Conservation (phyloP, 2,113 vertebrate species). For the Alosa alosa region DNA sequence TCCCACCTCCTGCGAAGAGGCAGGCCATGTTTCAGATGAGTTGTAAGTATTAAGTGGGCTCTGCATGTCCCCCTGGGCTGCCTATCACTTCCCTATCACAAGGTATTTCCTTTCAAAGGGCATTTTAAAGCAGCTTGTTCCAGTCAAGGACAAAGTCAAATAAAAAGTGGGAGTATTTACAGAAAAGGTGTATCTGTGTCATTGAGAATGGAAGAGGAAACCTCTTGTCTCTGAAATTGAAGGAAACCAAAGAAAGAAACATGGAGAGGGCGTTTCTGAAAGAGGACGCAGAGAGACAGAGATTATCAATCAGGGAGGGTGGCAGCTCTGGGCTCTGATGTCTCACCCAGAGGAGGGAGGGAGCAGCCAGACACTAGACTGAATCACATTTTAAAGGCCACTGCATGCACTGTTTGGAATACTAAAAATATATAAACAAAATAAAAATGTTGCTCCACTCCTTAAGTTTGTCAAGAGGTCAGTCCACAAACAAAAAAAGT, state of each 20-base stretch:
- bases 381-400: not conserved
- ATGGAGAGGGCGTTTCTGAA: not conserved
- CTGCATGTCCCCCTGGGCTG: not conserved
- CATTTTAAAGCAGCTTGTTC: not conserved
- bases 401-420: not conserved
- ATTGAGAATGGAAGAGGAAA: not conserved
- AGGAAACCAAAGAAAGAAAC: not conserved
- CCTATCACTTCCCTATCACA: not conserved
- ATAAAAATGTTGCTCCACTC: not conserved
- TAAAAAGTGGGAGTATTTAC: not conserved
- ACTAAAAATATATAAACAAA: not conserved
- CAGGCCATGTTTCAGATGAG: not conserved
- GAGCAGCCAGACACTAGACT: not conserved
- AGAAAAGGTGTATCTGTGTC: not conserved
- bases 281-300: not conserved
- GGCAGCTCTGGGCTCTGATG: not conserved
- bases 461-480: not conserved
- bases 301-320: not conserved
- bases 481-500: not conserved
- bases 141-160: constrained; percentile 1
- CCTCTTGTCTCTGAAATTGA: not conserved
- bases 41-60: constrained; percentile 7
- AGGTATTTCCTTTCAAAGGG: constrained; percentile 12
- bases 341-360: not conserved
- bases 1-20: constrained; percentile 15